A percentile compares a stretch with the other conserved stretches of the same genome.
Conservation (phyloP, 2,797 vertebrate species). For the Tapera naevia region DNA sequence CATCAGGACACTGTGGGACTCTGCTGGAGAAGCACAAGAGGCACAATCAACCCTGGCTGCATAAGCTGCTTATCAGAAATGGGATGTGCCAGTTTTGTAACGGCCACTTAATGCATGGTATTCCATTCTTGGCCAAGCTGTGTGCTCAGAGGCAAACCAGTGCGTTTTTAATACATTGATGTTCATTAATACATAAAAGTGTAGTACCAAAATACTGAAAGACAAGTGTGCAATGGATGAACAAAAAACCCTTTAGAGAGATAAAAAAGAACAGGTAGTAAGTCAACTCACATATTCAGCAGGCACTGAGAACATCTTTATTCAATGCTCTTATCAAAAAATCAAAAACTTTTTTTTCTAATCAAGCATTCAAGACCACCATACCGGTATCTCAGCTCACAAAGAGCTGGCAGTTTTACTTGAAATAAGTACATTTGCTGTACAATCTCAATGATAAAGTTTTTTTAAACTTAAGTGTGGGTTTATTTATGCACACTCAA, state of each 20-base stretch:
- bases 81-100: neutral
- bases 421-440: neutral
- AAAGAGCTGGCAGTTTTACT: neutral
- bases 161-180: neutral
- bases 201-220: neutral
- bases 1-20: neutral
- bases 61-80: neutral
- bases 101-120: neutral
- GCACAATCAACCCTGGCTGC: neutral
- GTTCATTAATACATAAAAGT: neutral
- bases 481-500: neutral
- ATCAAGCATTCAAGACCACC: neutral
- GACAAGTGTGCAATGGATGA: neutral
- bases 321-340: neutral
- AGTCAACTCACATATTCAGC: neutral
- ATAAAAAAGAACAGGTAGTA: neutral
- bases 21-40: constrained; percentile 15
- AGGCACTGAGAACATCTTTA: neutral
- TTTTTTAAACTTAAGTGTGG: neutral
- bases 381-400: neutral
- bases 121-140: neutral
- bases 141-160: neutral
- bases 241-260: neutral
- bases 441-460: neutral
- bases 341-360: neutral